A percentile compares a stretch with the other conserved stretches of the same genome.
Evolutionary conservation across 2,113 vertebrate species (phyloP).

Genomic region (Melanocharis versteri): DNA sequence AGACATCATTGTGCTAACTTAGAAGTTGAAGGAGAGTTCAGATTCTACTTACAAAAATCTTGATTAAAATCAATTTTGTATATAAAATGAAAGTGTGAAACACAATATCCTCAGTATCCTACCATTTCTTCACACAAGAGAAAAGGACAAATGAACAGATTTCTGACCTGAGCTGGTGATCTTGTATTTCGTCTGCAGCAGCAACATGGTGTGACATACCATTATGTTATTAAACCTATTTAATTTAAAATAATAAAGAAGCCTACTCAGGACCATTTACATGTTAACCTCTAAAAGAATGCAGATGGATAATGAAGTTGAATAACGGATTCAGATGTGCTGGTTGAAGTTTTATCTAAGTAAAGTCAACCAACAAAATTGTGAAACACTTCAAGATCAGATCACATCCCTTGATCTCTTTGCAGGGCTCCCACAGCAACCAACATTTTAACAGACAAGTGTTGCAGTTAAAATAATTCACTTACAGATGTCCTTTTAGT

Average conservation of each 20-base stretch:
- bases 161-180: background rate
- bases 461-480: background rate
- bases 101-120: background rate
- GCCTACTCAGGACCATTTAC: background rate
- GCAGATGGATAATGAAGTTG: background rate
- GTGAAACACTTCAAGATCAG: background rate
- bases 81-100: background rate
- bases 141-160: background rate
- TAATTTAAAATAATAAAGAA: background rate
- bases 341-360: background rate
- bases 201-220: background rate
- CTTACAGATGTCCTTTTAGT: background rate
- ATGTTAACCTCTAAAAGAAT: background rate
- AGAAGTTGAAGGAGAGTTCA: background rate
- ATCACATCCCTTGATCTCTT: background rate
- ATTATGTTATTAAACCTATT: background rate
- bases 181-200: background rate
- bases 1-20: background rate
- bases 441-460: background rate
- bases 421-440: background rate
- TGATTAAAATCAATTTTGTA: background rate
- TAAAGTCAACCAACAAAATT: background rate
- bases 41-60: background rate
- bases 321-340: background rate
- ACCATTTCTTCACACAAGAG: background rate